These are phyloP conservation scores for Coptodon rendalli DNA, from an alignment of 2,113 vertebrate species.

Conservation along the genomic window DNA sequence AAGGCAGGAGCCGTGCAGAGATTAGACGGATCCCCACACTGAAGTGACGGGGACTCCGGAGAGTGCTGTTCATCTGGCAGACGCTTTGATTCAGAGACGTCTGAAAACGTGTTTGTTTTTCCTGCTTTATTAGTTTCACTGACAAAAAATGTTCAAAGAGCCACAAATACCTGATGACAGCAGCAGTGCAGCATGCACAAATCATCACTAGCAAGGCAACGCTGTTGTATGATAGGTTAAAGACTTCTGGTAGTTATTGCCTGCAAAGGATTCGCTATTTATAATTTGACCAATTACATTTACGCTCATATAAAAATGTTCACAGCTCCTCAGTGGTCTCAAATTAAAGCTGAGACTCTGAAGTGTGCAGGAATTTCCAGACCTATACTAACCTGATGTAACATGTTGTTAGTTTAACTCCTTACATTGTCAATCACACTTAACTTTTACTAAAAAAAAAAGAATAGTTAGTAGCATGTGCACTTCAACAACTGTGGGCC, in stretches of 20 bases:
- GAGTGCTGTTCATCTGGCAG: not conserved
- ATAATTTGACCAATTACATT: not conserved
- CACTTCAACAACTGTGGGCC: not conserved
- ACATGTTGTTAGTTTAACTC: not conserved
- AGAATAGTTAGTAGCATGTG: not conserved
- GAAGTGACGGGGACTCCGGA: not conserved
- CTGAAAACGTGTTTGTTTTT: not conserved
- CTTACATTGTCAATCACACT: not conserved
- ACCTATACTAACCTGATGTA: not conserved
- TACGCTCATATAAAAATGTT: not conserved
- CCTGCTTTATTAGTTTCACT: not conserved
- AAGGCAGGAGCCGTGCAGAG: not conserved
- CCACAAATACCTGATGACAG: not conserved
- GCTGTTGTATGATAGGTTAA: not conserved
- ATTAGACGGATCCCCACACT: not conserved
- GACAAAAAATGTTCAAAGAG: not conserved
- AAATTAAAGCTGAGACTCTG: not conserved
- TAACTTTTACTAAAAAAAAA: not conserved
- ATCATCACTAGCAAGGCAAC: not conserved
- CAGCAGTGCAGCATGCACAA: not conserved
- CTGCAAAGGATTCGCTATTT: not conserved
- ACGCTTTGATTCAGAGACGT: not conserved
- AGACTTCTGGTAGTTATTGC: not conserved
- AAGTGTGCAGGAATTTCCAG: not conserved
- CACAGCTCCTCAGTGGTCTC: not conserved